These are phyloP conservation scores for Sterna hirundo DNA, from an alignment of 2,113 vertebrate genomes.

Conservation along the genomic window DNA sequence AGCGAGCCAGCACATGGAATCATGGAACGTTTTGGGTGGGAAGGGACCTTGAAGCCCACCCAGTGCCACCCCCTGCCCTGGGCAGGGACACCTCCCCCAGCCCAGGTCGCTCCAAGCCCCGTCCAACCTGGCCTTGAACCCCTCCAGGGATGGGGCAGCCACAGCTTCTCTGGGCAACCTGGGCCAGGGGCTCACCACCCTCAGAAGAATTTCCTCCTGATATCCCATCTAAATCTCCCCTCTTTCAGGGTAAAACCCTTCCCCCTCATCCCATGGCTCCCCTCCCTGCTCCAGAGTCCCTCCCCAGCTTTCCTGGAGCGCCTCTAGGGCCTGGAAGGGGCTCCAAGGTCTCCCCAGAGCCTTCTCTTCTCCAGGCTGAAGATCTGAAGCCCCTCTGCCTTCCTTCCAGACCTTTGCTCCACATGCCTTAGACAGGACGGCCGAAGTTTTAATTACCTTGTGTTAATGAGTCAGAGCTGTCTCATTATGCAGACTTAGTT, in stretches of 20 bases:
- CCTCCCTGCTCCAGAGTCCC: not conserved
- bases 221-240: not conserved
- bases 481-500: not conserved
- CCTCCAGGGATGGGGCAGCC: not conserved
- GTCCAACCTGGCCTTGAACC: not conserved
- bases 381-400: not conserved
- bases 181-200: not conserved
- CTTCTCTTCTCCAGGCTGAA: not conserved
- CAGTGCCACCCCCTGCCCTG: not conserved
- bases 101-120: not conserved
- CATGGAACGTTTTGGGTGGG: not conserved
- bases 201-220: not conserved
- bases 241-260: not conserved
- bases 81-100: not conserved
- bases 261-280: not conserved
- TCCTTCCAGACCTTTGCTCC: not conserved
- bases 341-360: not conserved
- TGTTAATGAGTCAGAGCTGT: not conserved
- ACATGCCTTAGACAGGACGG: not conserved
- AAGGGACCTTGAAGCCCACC: not conserved
- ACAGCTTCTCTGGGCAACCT: not conserved
- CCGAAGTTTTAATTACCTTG: not conserved
- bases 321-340: not conserved
- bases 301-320: not conserved
- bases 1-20: not conserved